phyloP scores from a whole-genome alignment of 2,113 vertebrate genomes.

The Takifugu flavidus region DNA sequence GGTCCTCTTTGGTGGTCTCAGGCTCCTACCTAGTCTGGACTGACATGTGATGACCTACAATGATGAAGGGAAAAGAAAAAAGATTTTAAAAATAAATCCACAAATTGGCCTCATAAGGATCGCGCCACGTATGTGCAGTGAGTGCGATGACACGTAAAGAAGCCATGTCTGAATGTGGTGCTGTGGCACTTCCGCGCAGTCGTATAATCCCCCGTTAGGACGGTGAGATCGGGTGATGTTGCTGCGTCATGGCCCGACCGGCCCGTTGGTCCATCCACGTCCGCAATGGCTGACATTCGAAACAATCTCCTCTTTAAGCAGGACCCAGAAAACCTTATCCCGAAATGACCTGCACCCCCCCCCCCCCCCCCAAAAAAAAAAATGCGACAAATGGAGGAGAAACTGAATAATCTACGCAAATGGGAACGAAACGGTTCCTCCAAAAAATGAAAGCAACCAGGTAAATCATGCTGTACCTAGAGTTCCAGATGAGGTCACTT shows the following conservation, averaged over 20 bases:
- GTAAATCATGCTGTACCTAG: too few relatives aligned
- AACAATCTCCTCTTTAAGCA: conserved; percentile 3
- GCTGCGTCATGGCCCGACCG: conserved; percentile 67
- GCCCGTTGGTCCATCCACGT: conserved; percentile 53
- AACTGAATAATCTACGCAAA: too few relatives aligned
- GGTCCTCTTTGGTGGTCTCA: conserved; percentile 42
- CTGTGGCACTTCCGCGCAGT: conserved; percentile 49
- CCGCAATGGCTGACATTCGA: conserved; percentile 22
- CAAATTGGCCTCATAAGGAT: neutral
- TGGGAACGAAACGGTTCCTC: too few relatives aligned
- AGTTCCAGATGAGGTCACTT: too few relatives aligned
- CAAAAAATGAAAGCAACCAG: too few relatives aligned
- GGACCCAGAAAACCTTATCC: neutral
- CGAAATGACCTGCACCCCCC: too few relatives aligned
- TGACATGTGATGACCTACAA: conserved; percentile 35
- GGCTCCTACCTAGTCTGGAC: conserved; percentile 43
- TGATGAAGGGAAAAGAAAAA: conserved; percentile 17
- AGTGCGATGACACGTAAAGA: conserved; percentile 14
- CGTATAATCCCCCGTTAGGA: conserved; percentile 51
- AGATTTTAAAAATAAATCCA: neutral
- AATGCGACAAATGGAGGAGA: too few relatives aligned
- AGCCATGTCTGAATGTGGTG: conserved; percentile 63
- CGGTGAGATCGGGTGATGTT: conserved; percentile 57
- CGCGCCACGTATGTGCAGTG: neutral
- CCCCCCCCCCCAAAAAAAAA: too few relatives aligned